These are phyloP conservation scores for Pogonocichla stellata DNA, from an alignment of 2,113 vertebrate genomes.

Conservation along the genomic window DNA sequence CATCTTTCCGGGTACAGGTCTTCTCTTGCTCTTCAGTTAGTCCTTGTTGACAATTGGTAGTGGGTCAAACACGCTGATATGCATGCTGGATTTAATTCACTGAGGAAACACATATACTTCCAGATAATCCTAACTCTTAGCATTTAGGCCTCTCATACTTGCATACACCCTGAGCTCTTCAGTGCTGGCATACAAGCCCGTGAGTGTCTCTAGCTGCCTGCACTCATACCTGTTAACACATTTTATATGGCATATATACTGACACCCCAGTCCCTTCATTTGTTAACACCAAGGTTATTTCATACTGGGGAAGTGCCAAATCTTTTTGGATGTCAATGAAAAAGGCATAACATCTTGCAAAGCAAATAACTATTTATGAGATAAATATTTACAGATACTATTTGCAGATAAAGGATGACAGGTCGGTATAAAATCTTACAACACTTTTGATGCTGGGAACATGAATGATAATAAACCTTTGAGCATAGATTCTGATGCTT, in stretches of 20 bases:
- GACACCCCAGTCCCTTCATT: not conserved
- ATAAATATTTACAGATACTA: not conserved
- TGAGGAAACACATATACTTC: not conserved
- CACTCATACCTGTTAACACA: not conserved
- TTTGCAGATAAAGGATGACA: not conserved
- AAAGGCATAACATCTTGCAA: not conserved
- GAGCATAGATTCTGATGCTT: not conserved
- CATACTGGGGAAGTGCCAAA: not conserved
- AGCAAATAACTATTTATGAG: not conserved
- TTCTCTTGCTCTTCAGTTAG: not conserved
- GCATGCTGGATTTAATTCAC: not conserved
- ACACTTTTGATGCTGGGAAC: not conserved
- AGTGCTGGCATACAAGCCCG: not conserved
- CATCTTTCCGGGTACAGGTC: not conserved
- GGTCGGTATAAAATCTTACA: not conserved
- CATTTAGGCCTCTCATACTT: not conserved
- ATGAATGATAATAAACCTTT: not conserved
- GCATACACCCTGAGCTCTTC: not conserved
- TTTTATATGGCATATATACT: not conserved
- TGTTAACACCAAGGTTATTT: not conserved
- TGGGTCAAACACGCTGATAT: not conserved
- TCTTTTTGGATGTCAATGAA: not conserved
- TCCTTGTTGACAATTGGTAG: not conserved
- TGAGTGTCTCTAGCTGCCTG: not conserved
- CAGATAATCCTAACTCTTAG: not conserved